Evolutionary conservation across 2,113 vertebrate species (phyloP).

Genomic region (Pangasianodon gigas): DNA sequence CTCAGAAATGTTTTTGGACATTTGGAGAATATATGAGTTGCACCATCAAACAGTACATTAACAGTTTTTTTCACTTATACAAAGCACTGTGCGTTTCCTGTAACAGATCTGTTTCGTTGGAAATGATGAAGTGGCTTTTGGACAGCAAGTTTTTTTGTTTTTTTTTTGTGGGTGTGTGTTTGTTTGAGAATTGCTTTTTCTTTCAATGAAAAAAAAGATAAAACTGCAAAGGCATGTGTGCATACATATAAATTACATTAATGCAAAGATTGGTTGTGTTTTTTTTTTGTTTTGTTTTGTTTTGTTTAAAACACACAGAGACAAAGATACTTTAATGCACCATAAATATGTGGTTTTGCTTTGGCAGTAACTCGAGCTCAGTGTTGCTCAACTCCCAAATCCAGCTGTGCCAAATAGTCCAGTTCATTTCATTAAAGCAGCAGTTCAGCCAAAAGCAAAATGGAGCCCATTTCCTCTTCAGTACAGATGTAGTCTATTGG

Average conservation of each 20-base stretch:
- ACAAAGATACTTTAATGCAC: neutral
- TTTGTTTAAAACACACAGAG: neutral
- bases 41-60: neutral
- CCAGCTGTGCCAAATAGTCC: slow-evolving; percentile 26
- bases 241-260: neutral
- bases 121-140: neutral
- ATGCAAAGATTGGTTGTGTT: neutral
- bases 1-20: neutral
- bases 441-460: slow-evolving; percentile 7
- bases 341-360: neutral
- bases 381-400: slow-evolving; percentile 3
- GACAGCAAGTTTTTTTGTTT: neutral
- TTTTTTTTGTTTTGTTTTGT: neutral
- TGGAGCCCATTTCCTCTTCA: neutral
- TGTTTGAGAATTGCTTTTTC: neutral
- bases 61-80: neutral
- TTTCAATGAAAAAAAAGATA: neutral
- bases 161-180: neutral
- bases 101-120: neutral
- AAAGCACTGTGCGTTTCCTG: neutral
- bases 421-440: slow-evolving; percentile 7
- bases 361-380: neutral
- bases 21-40: neutral
- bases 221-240: neutral
- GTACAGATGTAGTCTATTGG: neutral